A percentile compares a stretch with the other conserved stretches of the same genome.
Conservation (phyloP, 2,113 vertebrate genomes). For the Pelvicachromis taeniatus region DNA sequence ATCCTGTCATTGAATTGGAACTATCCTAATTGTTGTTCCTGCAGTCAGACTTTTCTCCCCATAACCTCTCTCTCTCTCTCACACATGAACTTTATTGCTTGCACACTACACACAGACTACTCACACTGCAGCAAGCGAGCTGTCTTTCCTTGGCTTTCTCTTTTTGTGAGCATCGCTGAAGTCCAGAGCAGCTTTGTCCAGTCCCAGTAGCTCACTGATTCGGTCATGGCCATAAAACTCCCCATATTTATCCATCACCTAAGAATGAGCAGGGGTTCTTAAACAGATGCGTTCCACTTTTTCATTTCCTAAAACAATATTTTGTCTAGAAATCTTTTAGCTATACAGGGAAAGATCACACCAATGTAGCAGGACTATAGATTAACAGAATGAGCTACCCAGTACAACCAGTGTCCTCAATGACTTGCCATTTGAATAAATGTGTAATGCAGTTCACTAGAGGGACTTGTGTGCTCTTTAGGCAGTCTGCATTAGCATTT, state of each 20-base stretch:
- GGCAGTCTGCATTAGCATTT: too few species aligned
- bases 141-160: slow-evolving; percentile 92
- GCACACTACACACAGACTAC: slow-evolving; percentile 35
- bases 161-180: slow-evolving; percentile 92
- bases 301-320: not conserved
- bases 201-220: slow-evolving; percentile 92
- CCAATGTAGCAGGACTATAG: not conserved
- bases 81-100: not conserved
- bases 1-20: not conserved
- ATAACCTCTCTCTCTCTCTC: not conserved
- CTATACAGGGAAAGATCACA: not conserved
- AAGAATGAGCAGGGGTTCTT: not conserved
- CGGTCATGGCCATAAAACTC: slow-evolving; percentile 95
- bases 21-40: not conserved
- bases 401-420: not conserved
- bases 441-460: not conserved
- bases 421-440: not conserved
- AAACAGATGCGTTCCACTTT: not conserved
- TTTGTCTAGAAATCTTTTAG: not conserved
- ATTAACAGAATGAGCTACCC: not conserved
- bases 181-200: slow-evolving; percentile 95
- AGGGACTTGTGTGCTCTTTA: too few species aligned
- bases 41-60: not conserved
- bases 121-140: slow-evolving; percentile 91
- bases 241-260: slow-evolving; percentile 99